Base-by-base conservation (phyloP, 2,797 vertebrate genomes). In the Balearica regulorum region DNA sequence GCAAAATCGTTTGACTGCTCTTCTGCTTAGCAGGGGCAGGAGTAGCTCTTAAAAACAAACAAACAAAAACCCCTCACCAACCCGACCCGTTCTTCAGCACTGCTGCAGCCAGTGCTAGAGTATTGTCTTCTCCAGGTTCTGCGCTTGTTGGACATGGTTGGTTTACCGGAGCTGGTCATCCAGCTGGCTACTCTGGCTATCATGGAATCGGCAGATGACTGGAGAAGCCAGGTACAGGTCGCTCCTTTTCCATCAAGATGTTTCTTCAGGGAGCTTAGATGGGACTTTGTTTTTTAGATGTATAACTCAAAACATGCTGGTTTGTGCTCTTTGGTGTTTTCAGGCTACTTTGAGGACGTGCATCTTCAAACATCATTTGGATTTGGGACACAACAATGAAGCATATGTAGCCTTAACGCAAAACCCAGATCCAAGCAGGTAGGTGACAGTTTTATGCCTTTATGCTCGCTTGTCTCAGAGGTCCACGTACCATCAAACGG, bases 311-410 rank as follows among this genome's bases (percentile, higher is more conserved):
- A 44, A 48, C 58, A 1, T 33, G 53, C 46, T 43, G 10, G 16
- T 61, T 83, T 90, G 29, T 97, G 55, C 58, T 71, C 41, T 83
- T 48, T n/a, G 84, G 33, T 90, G 60, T 60, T 95, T 82, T 41
- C 95, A 99, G 99, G 99, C 99, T 18, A 99, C 99, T 37, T 97
- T 99, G 93, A 99, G 99, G 98, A 99, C 99, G 0, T 98, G 99
- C 48, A 99, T 99, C 90, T 99, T 99, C 98, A 99, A 99, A 84
- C 99, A 99, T 93, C 99, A 99, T 81, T 97, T 99, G 98, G 99
- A 99, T 96, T 98, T 99, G 69, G 99, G 99, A 69, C 99, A 99
- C 98, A 99, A 99, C 94, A 98, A 83, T 3, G 98, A 99, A 95
- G 99, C 99, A 2, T 99, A 99, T 2, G 98, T 99, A 84, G 99